Base-by-base conservation (phyloP, 2,113 vertebrate species). In the Oenanthe oenanthe region DNA sequence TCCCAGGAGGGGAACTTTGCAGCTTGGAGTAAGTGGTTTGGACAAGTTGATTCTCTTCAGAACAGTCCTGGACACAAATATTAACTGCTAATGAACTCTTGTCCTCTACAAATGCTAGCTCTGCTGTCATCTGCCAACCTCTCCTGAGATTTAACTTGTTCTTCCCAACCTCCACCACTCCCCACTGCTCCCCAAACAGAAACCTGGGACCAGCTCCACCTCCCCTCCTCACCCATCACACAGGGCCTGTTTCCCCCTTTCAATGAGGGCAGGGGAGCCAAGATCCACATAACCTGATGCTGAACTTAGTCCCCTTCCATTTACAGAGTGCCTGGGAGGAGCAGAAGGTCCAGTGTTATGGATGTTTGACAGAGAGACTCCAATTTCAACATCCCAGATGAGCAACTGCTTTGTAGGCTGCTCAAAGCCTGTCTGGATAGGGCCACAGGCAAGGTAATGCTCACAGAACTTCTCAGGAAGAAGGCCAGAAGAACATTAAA, bases 401-500 rank as follows among this genome's bases (percentile, higher is more conserved):
- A 94, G 79, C 47, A 42, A 67, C 54, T 56, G 26, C 72, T 88
- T 86, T 58, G 66, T 45, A 73, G 71, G 51, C 79, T 31, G 38
- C 83, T 88, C 75, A 77, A 73, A 94, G 76, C 40, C 71, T n/a
- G 67, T 10, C 82, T 67, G 91, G 72, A 51, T 85, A 83, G 58
- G 92, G 92, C 89, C 94, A 93, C 81, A 62, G 87, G 84, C 86
- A 91, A 87, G 54, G 62, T 61, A 91, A 63, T 19, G 47, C 42
- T 36, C 71, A n/a, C 68, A 93, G 83, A 71, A 60, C 61, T 89
- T 93, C 16, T 56, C 91, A 92, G 84, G 89, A 91, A 81, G 76
- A 58, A 79, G 92, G 78, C 85, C 94, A 96, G 67, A 87, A 89
- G 57, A 92, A 66, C 84, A 89, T 91, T 81, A 94, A 92, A 92